Base-by-base conservation (phyloP, 2,888 invertebrate species). In the Amphipyra berbera region DNA sequence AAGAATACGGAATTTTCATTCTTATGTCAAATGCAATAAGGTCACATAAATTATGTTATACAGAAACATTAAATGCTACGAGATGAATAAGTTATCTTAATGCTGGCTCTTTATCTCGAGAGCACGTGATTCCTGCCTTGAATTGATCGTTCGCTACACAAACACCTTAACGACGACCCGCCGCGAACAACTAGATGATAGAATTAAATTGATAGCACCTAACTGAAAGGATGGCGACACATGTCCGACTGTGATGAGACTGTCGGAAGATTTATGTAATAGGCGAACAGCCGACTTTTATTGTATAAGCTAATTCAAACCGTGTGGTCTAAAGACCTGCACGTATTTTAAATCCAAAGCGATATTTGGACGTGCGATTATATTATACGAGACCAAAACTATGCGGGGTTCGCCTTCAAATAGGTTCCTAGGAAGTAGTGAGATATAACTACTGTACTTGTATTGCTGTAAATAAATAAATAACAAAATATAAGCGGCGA, bases 51-150 rank as follows among this genome's bases (percentile, higher is more conserved):
- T 49, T 30, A 30, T 30, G 21, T 14, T 40, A 48, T 53, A 49
- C 14, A 49, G 12, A 50, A 40, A 3, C 7, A 8, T 40, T 50
- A 21, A 27, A n/a, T 40, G 30, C 10, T 37, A 37, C 12, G 12
- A 77, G 72, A 75, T 75, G 69, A 72, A 65, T 54, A 64, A 68
- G 62, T 78, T 76, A 83, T 82, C 73, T 75, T 68, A 77, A 71
- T 78, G 53, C 50, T 21, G 10, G 38, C 52, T 55, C 53, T 61
- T 78, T 84, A 83, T 81, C 83, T 56, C 13, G 10, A 10, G 50
- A 64, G 76, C 81, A 79, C 82, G 82, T 84, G 82, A 82, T 70
- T 60, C 8, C 54, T 40, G 49, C 13, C 50, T 67, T 47, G 40
- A 54, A 58, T 65, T 50, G 54, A 57, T 54, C 15, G 50, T 50